phyloP scores from a whole-genome alignment of 2,113 vertebrate genomes.

The Podocnemis expansa region DNA sequence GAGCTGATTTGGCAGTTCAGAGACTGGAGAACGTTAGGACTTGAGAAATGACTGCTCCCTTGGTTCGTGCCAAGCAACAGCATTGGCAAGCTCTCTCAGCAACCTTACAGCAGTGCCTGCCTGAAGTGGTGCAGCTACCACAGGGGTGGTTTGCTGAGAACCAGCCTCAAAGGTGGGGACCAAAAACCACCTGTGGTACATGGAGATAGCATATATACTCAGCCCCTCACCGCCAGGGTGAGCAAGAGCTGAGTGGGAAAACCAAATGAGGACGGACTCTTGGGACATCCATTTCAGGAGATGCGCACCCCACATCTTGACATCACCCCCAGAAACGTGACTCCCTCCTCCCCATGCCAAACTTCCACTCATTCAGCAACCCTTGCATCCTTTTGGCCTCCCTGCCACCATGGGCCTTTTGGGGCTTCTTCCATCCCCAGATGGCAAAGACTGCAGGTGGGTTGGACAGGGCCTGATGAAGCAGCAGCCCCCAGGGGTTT shows the following conservation, averaged over 20 bases:
- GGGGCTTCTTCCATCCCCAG: not conserved
- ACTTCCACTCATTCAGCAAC: not conserved
- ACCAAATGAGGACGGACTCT: not conserved
- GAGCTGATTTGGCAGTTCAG: no score
- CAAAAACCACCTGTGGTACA: not conserved
- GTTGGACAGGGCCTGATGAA: not conserved
- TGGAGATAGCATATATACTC: rapidly evolving
- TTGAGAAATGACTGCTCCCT: not conserved
- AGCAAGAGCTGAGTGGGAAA: not conserved
- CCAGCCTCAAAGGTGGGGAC: not conserved
- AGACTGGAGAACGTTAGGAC: not conserved
- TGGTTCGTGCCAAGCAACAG: not conserved
- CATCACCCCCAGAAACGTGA: not conserved
- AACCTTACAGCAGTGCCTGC: not conserved
- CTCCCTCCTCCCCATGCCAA: not conserved
- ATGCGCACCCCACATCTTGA: not conserved
- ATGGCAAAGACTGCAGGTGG: not conserved
- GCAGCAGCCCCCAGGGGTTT: not conserved
- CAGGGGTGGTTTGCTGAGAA: not conserved
- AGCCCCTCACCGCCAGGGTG: not conserved
- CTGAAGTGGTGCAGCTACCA: not conserved
- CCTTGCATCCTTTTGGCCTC: not conserved
- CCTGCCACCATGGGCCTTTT: not conserved
- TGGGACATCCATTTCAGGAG: not conserved
- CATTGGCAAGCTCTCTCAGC: not conserved